Conservation (phyloP, 1,140 invertebrate species). For the Neodiprion lecontei region DNA sequence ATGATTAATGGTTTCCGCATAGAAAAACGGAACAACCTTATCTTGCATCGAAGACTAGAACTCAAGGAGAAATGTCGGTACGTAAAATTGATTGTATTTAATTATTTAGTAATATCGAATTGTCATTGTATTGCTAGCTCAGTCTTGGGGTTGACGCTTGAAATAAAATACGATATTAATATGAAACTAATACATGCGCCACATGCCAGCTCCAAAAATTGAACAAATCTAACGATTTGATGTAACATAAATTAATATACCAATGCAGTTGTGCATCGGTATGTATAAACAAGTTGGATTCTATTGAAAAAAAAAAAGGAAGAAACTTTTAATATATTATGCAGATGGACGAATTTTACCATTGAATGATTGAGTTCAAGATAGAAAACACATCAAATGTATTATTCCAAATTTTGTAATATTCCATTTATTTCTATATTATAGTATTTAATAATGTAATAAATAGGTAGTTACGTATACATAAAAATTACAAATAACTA, state of each 20-base stretch:
- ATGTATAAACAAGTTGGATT: neutral
- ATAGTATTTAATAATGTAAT: constrained; percentile 8
- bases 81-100: neutral
- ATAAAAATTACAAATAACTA: neutral
- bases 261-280: neutral
- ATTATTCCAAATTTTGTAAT: neutral
- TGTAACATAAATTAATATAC: neutral
- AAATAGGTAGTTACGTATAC: constrained; percentile 5
- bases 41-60: no score
- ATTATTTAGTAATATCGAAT: neutral
- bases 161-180: neutral
- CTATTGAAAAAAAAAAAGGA: neutral
- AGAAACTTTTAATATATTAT: neutral
- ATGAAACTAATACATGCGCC: neutral
- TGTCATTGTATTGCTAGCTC: neutral
- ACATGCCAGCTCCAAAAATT: neutral
- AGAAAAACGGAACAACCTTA: neutral
- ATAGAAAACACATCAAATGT: neutral
- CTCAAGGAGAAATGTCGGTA: no score
- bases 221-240: neutral
- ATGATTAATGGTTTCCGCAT: neutral
- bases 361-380: neutral
- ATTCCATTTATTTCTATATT: neutral
- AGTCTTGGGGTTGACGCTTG: neutral
- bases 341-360: neutral